Base-by-base conservation (phyloP, 2,113 vertebrate genomes). In the Albula glossodonta region DNA sequence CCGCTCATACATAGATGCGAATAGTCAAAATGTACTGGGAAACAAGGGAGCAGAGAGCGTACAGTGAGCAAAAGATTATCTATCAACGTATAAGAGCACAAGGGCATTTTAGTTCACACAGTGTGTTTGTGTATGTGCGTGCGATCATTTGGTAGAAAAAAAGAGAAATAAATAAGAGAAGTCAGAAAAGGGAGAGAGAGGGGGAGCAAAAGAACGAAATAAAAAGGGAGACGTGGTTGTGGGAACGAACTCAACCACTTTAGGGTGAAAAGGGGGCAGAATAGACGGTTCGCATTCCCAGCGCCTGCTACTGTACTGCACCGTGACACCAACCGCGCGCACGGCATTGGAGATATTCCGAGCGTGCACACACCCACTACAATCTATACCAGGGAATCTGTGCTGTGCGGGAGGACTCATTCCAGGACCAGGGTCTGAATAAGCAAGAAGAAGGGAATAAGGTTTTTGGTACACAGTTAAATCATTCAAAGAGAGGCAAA, bases 141-240 rank as follows among this genome's bases (percentile, higher is more conserved):
- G 70, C 13, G 51, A 17, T 66, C 66, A 52, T 53, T n/a, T 31
- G 83, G 13, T 50, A 78, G 50, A 53, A 51, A 4, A 53, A 9
- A 41, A n/a, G 31, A 31, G 22, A 8, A 74, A 22, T 9, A 25
- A 74, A n/a, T 25, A n/a, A 56, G 6, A 56, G 12, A 74, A n/a
- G 31, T 25, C 22, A n/a, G 31, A 84, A 85, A 86, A 63, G 70
- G 89, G 60, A 89, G 88, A 90, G 86, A 89, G 84, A 87, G 87
- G 88, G 79, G 83, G 87, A 88, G 89, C 22, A 8, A 74, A 25
- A 31, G n/a, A 74, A 74, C 17, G 22, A 74, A 74, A 74, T 74
- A 74, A 31, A n/a, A 92, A 94, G 93, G 94, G 93, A 93, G 94
- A 94, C 94, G 94, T 91, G 94, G 94, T 95, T 93, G 87, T 93